These are phyloP conservation scores for Caenorhabditis virilis DNA, from an alignment of 2,888 invertebrate species.

Conservation along the genomic window DNA sequence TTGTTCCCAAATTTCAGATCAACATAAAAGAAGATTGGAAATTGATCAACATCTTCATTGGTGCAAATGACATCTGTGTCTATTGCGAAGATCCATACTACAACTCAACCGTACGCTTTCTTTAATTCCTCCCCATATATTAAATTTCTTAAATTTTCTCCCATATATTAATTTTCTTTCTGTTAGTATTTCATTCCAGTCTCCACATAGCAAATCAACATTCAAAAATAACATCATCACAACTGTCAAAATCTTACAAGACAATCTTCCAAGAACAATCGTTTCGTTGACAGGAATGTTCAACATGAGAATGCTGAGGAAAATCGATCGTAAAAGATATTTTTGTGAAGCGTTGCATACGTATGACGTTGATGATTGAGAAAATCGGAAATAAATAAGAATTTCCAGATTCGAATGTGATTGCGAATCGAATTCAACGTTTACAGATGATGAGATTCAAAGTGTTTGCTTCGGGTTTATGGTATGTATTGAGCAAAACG, in stretches of 20 bases:
- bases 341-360: slow-evolving; percentile 49
- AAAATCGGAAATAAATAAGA: not conserved
- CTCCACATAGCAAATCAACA: slow-evolving; percentile 31
- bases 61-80: slow-evolving; percentile 59
- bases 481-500: slow-evolving; percentile 32
- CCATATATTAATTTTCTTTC: slow-evolving; percentile 7
- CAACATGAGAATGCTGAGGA: slow-evolving; percentile 50
- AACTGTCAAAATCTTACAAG: slow-evolving; percentile 47
- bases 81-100: slow-evolving; percentile 45
- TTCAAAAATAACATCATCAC: slow-evolving; percentile 41
- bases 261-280: slow-evolving; percentile 43
- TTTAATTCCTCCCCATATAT: not conserved
- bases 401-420: slow-evolving; percentile 43
- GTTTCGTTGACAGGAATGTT: slow-evolving; percentile 54
- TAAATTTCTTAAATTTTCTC: too few relatives aligned
- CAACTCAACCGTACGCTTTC: slow-evolving; percentile 19
- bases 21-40: slow-evolving; percentile 60
- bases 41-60: slow-evolving; percentile 60
- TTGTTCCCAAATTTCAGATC: slow-evolving; percentile 33
- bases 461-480: slow-evolving; percentile 45
- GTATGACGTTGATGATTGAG: slow-evolving; percentile 9
- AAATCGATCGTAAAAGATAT: slow-evolving; percentile 39
- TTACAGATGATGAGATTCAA: slow-evolving; percentile 46
- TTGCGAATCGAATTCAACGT: slow-evolving; percentile 44
- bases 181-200: too few relatives aligned